These are phyloP conservation scores for Otolemur crassicaudatus DNA, from an alignment of 2,797 vertebrate species.

Conservation along the genomic window DNA sequence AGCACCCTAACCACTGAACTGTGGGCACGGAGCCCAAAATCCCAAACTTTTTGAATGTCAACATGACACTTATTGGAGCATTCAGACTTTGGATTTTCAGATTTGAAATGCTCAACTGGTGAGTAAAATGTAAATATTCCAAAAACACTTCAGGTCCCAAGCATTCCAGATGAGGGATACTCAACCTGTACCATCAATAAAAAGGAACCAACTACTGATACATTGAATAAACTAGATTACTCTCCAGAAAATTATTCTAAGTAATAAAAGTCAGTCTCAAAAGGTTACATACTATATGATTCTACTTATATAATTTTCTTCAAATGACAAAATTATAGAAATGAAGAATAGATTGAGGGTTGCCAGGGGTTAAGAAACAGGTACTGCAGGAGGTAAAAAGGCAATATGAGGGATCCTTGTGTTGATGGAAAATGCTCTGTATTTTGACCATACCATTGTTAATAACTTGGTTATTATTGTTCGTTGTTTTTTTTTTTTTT, in stretches of 20 bases:
- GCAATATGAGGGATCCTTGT: background rate
- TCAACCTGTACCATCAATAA: too few species aligned
- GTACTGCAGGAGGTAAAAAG: background rate
- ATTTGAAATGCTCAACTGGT: background rate
- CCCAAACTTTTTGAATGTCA: too few species aligned
- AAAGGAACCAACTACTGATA: too few species aligned
- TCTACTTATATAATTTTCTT: too few species aligned
- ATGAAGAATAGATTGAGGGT: background rate
- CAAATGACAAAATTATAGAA: background rate
- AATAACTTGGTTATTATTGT: background rate
- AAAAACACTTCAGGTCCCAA: background rate
- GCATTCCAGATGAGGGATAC: too few species aligned
- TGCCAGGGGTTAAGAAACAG: background rate
- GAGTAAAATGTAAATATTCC: background rate
- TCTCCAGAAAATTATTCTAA: too few species aligned
- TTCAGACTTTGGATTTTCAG: background rate
- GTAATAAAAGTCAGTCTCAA: too few species aligned
- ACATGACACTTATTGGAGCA: background rate
- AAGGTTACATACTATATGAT: too few species aligned
- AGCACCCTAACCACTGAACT: too few species aligned
- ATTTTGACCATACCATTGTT: background rate
- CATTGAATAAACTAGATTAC: too few species aligned
- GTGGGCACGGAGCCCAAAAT: too few species aligned
- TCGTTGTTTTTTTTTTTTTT: too few species aligned
- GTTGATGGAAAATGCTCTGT: background rate